Conservation (phyloP, 2,888 invertebrate genomes). For the Leptodirus hochenwartii region DNA sequence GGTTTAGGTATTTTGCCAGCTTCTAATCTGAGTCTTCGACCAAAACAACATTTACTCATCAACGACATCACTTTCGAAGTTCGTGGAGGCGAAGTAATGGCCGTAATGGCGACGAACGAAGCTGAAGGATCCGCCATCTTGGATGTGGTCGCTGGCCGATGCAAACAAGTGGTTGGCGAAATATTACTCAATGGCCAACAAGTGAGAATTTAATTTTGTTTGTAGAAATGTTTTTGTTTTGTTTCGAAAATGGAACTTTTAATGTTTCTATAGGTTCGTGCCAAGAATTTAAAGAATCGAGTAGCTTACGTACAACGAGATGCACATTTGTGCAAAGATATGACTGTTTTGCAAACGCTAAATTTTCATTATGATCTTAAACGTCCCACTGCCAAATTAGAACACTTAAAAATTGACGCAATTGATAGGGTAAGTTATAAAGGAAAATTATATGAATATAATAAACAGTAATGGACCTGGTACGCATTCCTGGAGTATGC, state of each 20-base stretch:
- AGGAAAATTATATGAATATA: too few species aligned
- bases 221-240: too few species aligned
- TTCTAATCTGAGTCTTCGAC: constrained; percentile 14
- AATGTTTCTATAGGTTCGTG: too few species aligned
- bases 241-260: too few species aligned
- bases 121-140: constrained; percentile 73
- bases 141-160: constrained; percentile 58
- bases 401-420: constrained; percentile 50
- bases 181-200: constrained; percentile 76
- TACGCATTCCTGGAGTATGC: constrained; percentile 1
- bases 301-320: constrained; percentile 62
- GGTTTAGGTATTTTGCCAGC: constrained; percentile 15
- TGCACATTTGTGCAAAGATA: constrained; percentile 59
- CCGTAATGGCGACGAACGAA: constrained; percentile 77
- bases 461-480: constrained; percentile 1
- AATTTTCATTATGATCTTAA: constrained; percentile 65
- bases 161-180: constrained; percentile 39
- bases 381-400: constrained; percentile 39
- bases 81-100: constrained; percentile 78
- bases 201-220: too few species aligned
- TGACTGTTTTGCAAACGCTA: constrained; percentile 81
- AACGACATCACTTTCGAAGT: constrained; percentile 72
- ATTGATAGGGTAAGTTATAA: constrained; percentile 55
- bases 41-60: constrained; percentile 23
- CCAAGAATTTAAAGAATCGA: constrained; percentile 47